These are phyloP conservation scores for Marmota monax DNA, from an alignment of 2,113 vertebrate genomes.

Conservation along the genomic window DNA sequence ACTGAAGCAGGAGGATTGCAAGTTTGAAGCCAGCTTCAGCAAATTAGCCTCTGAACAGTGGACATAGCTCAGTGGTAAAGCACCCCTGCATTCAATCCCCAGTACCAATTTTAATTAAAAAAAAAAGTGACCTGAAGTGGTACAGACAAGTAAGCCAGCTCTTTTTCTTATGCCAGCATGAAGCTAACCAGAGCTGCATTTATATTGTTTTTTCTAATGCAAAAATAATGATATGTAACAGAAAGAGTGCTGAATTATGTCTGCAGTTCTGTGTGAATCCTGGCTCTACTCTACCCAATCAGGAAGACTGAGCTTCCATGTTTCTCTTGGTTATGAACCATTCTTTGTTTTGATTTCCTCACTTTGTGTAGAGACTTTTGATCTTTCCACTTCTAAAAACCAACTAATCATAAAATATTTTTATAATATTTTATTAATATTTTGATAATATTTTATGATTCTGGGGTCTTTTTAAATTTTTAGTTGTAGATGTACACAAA, in stretches of 20 bases:
- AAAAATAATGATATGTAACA: neutral
- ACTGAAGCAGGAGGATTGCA: no score
- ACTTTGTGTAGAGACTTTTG: neutral
- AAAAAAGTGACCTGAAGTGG: neutral
- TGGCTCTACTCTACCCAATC: neutral
- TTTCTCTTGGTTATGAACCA: neutral
- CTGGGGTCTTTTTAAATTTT: no score
- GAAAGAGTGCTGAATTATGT: neutral
- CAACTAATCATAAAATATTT: neutral
- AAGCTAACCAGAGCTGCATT: neutral
- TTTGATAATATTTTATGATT: neutral
- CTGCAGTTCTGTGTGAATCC: neutral
- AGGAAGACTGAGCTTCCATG: neutral
- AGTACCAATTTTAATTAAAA: no score
- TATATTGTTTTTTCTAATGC: neutral
- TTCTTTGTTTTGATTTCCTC: neutral
- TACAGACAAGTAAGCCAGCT: neutral
- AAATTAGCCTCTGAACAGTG: no score
- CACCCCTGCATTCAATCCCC: no score
- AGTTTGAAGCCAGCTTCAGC: no score
- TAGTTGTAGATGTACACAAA: no score
- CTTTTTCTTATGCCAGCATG: neutral
- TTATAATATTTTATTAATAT: no score
- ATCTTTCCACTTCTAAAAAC: neutral
- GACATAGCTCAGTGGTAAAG: no score